A percentile compares a stretch with the other conserved stretches of the same genome.
Conservation (phyloP, 2,797 vertebrate species). For the Enteromius trimaculatus region DNA sequence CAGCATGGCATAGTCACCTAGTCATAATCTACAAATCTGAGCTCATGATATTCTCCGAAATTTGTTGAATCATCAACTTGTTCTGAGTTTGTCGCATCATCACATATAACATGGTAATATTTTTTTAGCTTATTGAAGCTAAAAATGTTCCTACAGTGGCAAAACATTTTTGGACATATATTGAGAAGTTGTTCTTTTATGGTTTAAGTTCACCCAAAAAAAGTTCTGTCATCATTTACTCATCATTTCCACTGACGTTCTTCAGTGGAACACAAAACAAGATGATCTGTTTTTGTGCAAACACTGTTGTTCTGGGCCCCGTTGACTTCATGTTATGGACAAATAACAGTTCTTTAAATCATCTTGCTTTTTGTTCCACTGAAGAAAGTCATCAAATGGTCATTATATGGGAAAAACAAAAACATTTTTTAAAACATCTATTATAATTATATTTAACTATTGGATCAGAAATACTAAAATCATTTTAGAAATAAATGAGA, state of each 20-base stretch:
- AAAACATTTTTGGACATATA: neutral
- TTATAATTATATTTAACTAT: neutral
- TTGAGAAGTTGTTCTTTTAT: neutral
- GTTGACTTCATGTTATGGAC: no score
- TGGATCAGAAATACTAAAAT: neutral
- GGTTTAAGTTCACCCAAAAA: neutral
- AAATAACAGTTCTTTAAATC: no score
- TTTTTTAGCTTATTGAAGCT: neutral
- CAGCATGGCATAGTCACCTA: conserved; percentile 5
- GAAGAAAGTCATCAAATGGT: no score
- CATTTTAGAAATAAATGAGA: neutral
- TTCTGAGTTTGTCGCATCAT: neutral
- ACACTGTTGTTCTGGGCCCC: no score
- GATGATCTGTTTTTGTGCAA: neutral
- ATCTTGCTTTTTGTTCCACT: no score
- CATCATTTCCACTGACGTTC: neutral
- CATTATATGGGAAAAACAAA: neutral
- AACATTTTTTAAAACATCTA: neutral
- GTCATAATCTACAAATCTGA: conserved; percentile 6
- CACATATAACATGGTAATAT: neutral
- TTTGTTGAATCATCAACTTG: neutral
- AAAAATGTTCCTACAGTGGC: neutral
- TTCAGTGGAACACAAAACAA: neutral
- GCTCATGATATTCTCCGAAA: neutral
- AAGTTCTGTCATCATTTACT: neutral